Conservation (phyloP, 2,113 vertebrate species). For the Junco hyemalis region DNA sequence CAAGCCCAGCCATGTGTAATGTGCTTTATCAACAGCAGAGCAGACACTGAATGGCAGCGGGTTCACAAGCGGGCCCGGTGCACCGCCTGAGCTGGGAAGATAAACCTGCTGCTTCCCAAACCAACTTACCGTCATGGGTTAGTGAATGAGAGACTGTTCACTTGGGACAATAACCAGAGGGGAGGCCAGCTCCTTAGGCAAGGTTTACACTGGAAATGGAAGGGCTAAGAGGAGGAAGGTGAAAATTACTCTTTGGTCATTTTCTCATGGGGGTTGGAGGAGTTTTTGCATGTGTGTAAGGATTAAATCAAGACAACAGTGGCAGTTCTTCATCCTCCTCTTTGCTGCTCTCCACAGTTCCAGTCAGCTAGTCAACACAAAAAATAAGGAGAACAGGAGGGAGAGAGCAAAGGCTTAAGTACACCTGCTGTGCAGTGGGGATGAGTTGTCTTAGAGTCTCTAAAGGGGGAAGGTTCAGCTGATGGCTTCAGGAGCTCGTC, state of each 20-base stretch:
- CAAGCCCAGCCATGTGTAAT: conserved; percentile 77
- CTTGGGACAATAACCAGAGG: conserved; percentile 74
- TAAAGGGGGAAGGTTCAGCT: neutral
- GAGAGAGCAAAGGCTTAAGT: neutral
- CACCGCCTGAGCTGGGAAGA: conserved; percentile 71
- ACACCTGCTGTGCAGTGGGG: neutral
- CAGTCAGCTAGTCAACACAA: neutral
- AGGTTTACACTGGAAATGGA: conserved; percentile 39
- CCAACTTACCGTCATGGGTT: conserved; percentile 63
- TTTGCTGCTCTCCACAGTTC: neutral
- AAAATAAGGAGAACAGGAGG: neutral
- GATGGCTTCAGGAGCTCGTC: neutral
- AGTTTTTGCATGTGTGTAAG: neutral
- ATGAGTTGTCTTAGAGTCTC: neutral
- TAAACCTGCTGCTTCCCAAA: conserved; percentile 71
- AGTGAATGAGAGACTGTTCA: conserved; percentile 77
- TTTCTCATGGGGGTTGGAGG: neutral
- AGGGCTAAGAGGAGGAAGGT: neutral
- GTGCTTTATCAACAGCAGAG: conserved; percentile 77
- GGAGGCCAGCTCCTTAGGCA: conserved; percentile 60
- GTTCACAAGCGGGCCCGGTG: conserved; percentile 47
- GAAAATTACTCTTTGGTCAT: neutral
- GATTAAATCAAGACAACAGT: neutral
- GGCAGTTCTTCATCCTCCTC: neutral
- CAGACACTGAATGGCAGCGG: conserved; percentile 70